A percentile compares a stretch with the other conserved stretches of the same genome.
Evolutionary conservation across 2,888 invertebrate species (phyloP).

Genomic region (Acronicta leporina): DNA sequence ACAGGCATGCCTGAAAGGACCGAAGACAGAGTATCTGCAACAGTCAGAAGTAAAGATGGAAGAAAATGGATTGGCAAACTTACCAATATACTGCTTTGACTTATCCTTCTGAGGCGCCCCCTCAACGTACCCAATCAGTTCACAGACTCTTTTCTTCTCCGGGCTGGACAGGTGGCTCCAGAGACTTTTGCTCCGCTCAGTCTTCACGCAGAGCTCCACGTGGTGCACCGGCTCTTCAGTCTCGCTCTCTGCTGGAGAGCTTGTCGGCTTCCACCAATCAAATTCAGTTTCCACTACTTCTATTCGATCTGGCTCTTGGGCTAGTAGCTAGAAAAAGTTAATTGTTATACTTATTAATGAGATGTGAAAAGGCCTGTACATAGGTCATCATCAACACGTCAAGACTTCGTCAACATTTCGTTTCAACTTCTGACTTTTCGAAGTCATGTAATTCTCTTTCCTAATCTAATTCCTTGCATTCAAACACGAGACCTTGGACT

Average conservation of each 20-base stretch:
- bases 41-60: background rate
- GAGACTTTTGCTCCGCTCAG: slow-evolving; percentile 85
- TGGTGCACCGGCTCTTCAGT: slow-evolving; percentile 61
- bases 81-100: slow-evolving; percentile 90
- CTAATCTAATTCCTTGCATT: too few species aligned
- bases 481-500: too few species aligned
- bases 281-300: slow-evolving; percentile 84
- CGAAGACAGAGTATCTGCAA: too few species aligned
- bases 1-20: too few species aligned
- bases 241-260: slow-evolving; percentile 69
- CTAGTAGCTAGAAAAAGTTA: slow-evolving; percentile 65
- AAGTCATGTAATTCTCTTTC: too few species aligned
- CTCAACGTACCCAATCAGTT: slow-evolving; percentile 90
- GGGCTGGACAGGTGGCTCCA: slow-evolving; percentile 91
- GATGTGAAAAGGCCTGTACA: too few species aligned
- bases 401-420: too few species aligned
- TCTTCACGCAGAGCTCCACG: slow-evolving; percentile 86
- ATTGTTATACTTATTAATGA: too few species aligned
- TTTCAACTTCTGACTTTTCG: too few species aligned
- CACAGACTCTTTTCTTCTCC: slow-evolving; percentile 89
- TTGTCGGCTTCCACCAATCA: slow-evolving; percentile 82
- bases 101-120: slow-evolving; percentile 83
- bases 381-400: too few species aligned
- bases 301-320: slow-evolving; percentile 82
- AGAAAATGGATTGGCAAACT: slow-evolving; percentile 39